Percentiles rank a stretch among this genome's conserved stretches.
phyloP scores from a whole-genome alignment of 2,888 invertebrate species.

The Catocala fraxini region DNA sequence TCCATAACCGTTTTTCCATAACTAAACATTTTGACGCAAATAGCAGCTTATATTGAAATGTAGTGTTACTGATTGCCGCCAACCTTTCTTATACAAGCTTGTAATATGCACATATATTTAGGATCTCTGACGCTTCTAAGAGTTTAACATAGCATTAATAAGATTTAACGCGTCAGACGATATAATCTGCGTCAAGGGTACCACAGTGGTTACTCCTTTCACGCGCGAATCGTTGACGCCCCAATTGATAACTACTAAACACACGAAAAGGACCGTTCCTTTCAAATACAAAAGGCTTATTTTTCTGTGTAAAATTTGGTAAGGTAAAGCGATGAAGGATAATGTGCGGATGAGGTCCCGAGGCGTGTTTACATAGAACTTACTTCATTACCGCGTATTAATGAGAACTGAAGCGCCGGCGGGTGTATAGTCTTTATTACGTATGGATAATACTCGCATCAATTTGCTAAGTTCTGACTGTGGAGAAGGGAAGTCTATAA shows the following conservation, averaged over 20 bases:
- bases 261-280: constrained; percentile 55
- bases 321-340: constrained; percentile 70
- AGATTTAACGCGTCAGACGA: constrained; percentile 71
- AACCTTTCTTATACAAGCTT: constrained; percentile 23
- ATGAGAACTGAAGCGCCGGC: constrained; percentile 73
- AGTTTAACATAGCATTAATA: constrained; percentile 68
- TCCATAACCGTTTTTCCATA: background rate
- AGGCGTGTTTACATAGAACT: constrained; percentile 83
- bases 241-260: constrained; percentile 55
- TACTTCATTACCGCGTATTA: constrained; percentile 83
- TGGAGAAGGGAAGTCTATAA: constrained; percentile 23
- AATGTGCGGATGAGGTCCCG: constrained; percentile 74
- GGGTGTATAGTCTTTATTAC: constrained; percentile 70
- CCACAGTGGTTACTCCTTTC: constrained; percentile 68
- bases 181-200: constrained; percentile 73
- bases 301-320: constrained; percentile 59
- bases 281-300: constrained; percentile 62
- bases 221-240: constrained; percentile 70
- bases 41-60: background rate
- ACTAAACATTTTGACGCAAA: constrained; percentile 1
- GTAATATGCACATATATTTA: constrained; percentile 41
- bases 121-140: constrained; percentile 44
- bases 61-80: background rate
- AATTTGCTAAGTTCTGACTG: constrained; percentile 63
- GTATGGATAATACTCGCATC: constrained; percentile 59